These are phyloP conservation scores for Lycia hirtaria DNA, from an alignment of 2,888 invertebrate genomes.

Conservation along the genomic window DNA sequence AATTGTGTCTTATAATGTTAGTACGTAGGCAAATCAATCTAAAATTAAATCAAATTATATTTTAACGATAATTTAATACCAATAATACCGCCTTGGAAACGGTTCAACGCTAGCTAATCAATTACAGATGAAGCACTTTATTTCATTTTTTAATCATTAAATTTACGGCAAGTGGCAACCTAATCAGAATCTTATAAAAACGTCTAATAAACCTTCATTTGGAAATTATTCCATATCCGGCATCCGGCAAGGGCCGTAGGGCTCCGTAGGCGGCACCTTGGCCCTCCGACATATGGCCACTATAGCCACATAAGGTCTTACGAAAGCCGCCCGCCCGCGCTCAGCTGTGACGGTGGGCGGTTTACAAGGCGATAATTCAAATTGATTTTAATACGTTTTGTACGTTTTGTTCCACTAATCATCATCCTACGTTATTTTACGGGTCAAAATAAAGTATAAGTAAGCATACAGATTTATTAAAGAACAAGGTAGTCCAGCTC, in stretches of 20 bases:
- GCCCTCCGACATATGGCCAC: constrained; percentile 50
- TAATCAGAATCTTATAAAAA: constrained; percentile 24
- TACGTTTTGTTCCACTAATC: constrained; percentile 17
- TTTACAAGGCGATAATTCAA: constrained; percentile 23
- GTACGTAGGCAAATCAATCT: too few species aligned
- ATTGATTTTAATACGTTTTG: constrained; percentile 19
- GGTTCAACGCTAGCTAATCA: too few species aligned
- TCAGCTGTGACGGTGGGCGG: constrained; percentile 39
- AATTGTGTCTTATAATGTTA: too few species aligned
- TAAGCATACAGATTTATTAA: too few species aligned
- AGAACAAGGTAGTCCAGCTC: too few species aligned
- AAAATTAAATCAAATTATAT: too few species aligned
- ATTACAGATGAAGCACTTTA: too few species aligned
- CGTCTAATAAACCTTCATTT: constrained; percentile 28
- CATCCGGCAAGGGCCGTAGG: constrained; percentile 21
- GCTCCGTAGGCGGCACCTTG: constrained; percentile 43
- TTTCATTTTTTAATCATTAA: not conserved
- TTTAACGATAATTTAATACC: too few species aligned
- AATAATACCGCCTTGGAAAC: too few species aligned
- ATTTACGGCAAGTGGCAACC: not conserved
- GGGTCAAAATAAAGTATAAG: not conserved
- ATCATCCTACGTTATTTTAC: constrained; percentile 12
- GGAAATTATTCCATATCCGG: constrained; percentile 37
- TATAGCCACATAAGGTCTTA: constrained; percentile 51
- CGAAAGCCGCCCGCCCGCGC: constrained; percentile 44